Conservation (phyloP, 1,140 invertebrate genomes). For the Saccostrea glomerata region DNA sequence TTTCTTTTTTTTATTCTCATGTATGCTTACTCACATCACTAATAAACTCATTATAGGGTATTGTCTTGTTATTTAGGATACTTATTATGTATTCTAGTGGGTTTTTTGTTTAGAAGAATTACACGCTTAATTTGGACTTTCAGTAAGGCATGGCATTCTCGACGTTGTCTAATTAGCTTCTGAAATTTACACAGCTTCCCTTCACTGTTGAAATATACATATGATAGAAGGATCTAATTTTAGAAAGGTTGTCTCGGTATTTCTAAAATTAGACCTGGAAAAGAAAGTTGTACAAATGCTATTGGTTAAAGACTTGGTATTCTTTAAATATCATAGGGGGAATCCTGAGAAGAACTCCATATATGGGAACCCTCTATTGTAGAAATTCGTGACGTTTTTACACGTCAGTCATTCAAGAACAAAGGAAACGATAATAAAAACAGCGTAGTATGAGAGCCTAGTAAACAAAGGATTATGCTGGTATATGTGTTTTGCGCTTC, state of each 20-base stretch:
- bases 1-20: background rate
- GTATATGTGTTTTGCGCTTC: background rate
- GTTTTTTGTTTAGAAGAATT: too few relatives aligned
- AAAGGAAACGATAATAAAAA: background rate
- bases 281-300: background rate
- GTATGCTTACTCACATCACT: background rate
- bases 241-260: background rate
- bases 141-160: too few relatives aligned
- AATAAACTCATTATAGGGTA: background rate
- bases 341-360: conserved; percentile 43
- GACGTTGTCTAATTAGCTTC: too few relatives aligned
- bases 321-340: conserved; percentile 32
- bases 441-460: background rate
- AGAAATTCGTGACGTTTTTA: conserved; percentile 1
- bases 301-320: conserved; percentile 29
- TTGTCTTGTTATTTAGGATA: too few relatives aligned
- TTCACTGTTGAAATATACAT: too few relatives aligned
- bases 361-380: conserved; percentile 38
- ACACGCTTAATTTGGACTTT: too few relatives aligned
- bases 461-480: conserved; percentile 25
- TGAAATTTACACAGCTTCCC: too few relatives aligned
- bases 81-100: too few relatives aligned
- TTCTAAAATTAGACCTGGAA: conserved; percentile 38
- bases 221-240: background rate
- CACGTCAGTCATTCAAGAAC: conserved; percentile 3